A percentile compares a stretch with the other conserved stretches of the same genome.
These are phyloP conservation scores for Leuciscus waleckii DNA, from an alignment of 2,797 vertebrate genomes.

Conservation along the genomic window DNA sequence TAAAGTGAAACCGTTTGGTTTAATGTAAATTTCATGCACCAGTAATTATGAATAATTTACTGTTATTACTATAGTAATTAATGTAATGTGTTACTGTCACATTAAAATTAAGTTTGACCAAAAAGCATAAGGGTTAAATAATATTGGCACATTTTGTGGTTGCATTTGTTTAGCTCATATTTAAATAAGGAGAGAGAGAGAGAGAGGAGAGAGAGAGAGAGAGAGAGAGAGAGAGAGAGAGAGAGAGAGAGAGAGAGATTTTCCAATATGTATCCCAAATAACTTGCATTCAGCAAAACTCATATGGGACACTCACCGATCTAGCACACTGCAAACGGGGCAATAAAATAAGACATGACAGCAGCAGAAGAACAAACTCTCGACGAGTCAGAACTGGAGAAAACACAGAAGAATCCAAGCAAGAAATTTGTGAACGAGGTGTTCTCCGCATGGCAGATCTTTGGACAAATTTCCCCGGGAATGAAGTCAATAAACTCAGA, in stretches of 20 bases:
- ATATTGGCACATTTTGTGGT: background rate
- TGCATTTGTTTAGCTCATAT: background rate
- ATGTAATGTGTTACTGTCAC: background rate
- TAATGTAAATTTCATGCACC: too few species aligned
- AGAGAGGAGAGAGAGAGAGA: slow-evolving; percentile 25
- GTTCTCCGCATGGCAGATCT: background rate
- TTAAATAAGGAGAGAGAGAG: background rate
- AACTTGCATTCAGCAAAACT: background rate
- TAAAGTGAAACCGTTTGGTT: background rate
- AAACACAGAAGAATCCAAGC: background rate
- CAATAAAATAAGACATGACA: background rate
- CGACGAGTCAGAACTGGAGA: slow-evolving; percentile 22
- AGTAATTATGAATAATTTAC: background rate
- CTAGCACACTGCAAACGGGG: slow-evolving; percentile 1
- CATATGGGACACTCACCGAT: slow-evolving; percentile 15
- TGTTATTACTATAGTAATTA: background rate
- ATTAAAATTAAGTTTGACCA: background rate
- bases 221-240: slow-evolving; percentile 25
- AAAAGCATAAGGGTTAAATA: background rate
- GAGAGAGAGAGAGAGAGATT: background rate
- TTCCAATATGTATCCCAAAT: background rate
- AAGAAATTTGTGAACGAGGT: background rate
- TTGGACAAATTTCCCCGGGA: background rate
- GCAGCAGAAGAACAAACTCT: background rate
- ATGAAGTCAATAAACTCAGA: background rate